A percentile compares a stretch with the other conserved stretches of the same genome.
Evolutionary conservation across 2,113 vertebrate species (phyloP).

Genomic region (Salvelinus sp.): DNA sequence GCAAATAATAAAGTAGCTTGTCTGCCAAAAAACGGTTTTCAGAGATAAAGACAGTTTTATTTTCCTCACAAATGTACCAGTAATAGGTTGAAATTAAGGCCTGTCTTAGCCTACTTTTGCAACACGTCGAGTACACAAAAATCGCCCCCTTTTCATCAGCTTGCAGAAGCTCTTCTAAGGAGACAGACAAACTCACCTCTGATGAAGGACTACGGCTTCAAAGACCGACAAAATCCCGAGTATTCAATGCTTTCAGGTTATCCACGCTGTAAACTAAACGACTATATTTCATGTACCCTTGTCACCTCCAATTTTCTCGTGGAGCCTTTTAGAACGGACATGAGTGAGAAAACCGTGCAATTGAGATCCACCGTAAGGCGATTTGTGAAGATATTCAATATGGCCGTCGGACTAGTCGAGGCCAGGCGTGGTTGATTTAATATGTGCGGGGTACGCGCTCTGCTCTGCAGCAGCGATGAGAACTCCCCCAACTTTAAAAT

Average conservation of each 20-base stretch:
- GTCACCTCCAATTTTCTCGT: background rate
- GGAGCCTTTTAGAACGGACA: conserved; percentile 37
- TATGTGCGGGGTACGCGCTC: conserved; percentile 12
- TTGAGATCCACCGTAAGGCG: conserved; percentile 58
- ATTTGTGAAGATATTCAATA: conserved; percentile 66
- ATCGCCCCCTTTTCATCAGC: background rate
- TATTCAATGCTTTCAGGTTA: background rate
- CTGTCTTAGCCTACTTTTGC: background rate
- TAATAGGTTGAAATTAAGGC: background rate
- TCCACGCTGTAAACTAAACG: background rate
- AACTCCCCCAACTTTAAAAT: conserved; percentile 4
- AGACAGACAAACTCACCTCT: conserved; percentile 36
- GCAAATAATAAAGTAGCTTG: background rate
- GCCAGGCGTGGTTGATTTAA: conserved; percentile 39
- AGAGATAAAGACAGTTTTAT: background rate
- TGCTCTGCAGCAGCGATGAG: background rate
- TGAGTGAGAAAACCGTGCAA: conserved; percentile 34
- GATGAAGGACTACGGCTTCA: conserved; percentile 7
- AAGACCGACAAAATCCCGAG: background rate
- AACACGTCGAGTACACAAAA: background rate
- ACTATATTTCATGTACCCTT: background rate
- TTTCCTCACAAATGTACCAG: background rate
- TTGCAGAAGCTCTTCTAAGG: background rate
- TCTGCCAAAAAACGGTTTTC: background rate
- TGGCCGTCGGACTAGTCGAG: conserved; percentile 59